Base-by-base conservation (phyloP, 2,797 vertebrate species). In the Cyprinodon diabolis region DNA sequence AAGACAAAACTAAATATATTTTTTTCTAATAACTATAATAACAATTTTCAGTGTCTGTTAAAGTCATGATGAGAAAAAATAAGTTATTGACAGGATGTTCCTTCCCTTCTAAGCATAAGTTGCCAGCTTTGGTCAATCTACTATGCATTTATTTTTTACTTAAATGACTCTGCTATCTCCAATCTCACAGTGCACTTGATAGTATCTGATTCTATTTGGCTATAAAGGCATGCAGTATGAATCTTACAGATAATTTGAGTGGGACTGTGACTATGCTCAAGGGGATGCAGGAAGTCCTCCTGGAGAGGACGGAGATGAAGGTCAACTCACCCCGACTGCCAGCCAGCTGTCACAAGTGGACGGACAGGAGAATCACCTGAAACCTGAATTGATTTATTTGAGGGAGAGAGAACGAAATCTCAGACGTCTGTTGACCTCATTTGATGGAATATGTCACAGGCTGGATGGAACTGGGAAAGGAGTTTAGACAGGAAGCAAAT, bases 351-450 rank as follows among this genome's bases (percentile, higher is more conserved):
- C 92, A 90, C 80, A 75, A 84, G 76, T 79, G 88, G 84, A 91
- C 84, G 58, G 87, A 81, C 83, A 72, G 82, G 76, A 91, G 84
- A 93, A 88, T 93, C 90, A 93, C 90, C 91, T 90, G 82, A 92
- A 92, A 91, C 91, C 87, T 73, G 84, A 93, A 94, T 93, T 91
- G 90, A 94, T 93, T 92, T 91, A 79, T 93, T 79, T 89, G 78
- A 89, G 81, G 37, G 76, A 78, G 81, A 86, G 78, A 86, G 83
- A 92, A 87, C 78, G 11, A 86, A 86, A 91, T 92, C 91, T 85
- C 86, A 88, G 88, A 90, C 92, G 88, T 92, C 89, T 88, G 73
- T 91, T 93, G 92, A 92, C 93, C 91, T 90, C 86, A 66, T 83
- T 82, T 92, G 90, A 93, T 93, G 85, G 76, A 90, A 87, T 78